phyloP scores from a whole-genome alignment of 2,113 vertebrate genomes.

The Pelecanoides urinatrix region DNA sequence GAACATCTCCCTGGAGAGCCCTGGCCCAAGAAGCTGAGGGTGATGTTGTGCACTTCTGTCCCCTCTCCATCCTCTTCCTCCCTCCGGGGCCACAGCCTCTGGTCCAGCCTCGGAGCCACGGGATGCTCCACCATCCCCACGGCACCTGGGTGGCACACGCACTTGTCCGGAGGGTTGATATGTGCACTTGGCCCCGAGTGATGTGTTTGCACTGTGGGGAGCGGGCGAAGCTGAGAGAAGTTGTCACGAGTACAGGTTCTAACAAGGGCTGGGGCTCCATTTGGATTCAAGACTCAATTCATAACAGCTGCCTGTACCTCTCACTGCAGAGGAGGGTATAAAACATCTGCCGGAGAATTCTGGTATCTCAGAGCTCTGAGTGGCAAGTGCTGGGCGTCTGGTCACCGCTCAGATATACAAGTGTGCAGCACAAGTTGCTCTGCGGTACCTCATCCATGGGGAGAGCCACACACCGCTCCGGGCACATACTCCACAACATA shows the following conservation, averaged over 20 bases:
- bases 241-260: neutral
- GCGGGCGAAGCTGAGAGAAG: neutral
- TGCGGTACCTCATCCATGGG: accelerated
- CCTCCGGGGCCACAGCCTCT: neutral
- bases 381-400: accelerated
- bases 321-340: neutral
- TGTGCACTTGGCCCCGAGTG: neutral
- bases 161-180: neutral
- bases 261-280: neutral
- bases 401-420: neutral
- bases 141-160: accelerated
- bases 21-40: neutral
- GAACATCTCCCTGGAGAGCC: neutral
- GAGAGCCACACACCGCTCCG: accelerated
- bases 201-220: neutral
- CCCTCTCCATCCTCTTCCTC: neutral
- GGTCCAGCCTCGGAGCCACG: accelerated
- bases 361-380: neutral
- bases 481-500: accelerated
- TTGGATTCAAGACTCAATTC: neutral
- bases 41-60: neutral
- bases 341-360: neutral
- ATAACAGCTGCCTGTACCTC: neutral
- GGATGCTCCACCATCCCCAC: neutral
- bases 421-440: neutral